Evolutionary conservation across 2,888 invertebrate genomes (phyloP).

Genomic region (Bibio marci): DNA sequence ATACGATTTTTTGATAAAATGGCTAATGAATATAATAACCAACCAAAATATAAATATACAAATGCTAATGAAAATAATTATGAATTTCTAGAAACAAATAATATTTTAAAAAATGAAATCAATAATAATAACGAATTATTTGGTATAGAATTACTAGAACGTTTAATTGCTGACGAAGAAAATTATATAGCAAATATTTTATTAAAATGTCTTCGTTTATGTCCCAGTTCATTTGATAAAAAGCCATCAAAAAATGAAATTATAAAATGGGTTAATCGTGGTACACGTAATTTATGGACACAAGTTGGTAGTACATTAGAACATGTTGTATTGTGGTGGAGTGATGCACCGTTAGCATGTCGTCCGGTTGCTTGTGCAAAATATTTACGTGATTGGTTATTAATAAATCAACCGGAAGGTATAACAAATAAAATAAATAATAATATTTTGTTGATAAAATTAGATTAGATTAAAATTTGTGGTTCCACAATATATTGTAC

Average conservation of each 20-base stretch:
- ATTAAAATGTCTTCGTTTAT: slow-evolving; percentile 11
- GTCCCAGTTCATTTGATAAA: slow-evolving; percentile 12
- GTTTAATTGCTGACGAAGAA: slow-evolving; percentile 48
- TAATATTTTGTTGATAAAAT: no score
- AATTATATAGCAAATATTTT: slow-evolving; percentile 35
- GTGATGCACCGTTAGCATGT: slow-evolving; percentile 50
- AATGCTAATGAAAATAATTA: slow-evolving; percentile 1
- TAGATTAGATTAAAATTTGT: no score
- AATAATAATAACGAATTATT: slow-evolving; percentile 23
- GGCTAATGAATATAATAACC: slow-evolving; percentile 7
- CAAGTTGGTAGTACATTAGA: slow-evolving; percentile 65
- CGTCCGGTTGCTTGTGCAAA: slow-evolving; percentile 44
- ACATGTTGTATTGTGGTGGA: slow-evolving; percentile 75
- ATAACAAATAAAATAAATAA: neutral
- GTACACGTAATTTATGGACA: slow-evolving; percentile 45
- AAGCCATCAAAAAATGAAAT: slow-evolving; percentile 12
- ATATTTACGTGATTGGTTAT: slow-evolving; percentile 42
- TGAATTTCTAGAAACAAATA: neutral
- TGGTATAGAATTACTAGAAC: slow-evolving; percentile 38
- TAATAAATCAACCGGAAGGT: slow-evolving; percentile 30
- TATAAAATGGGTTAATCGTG: slow-evolving; percentile 21
- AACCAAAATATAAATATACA: neutral
- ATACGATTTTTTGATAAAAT: slow-evolving; percentile 13
- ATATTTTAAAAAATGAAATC: slow-evolving; percentile 4
- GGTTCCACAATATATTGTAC: no score